These are phyloP conservation scores for Mycetomoellerius zeteki DNA, from an alignment of 1,140 invertebrate species.

Conservation along the genomic window DNA sequence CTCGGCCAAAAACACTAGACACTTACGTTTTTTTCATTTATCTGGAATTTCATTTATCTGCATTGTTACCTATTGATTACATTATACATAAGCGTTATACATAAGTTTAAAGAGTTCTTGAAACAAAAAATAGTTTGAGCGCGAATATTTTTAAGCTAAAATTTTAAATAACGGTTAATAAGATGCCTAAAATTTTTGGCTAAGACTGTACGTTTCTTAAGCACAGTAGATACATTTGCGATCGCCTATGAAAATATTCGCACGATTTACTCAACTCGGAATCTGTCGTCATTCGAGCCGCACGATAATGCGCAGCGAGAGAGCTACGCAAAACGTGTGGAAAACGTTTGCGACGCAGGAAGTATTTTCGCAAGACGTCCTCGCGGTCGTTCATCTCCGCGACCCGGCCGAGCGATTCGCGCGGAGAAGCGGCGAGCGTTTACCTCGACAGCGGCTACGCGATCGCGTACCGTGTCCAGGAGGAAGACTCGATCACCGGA, in stretches of 20 bases:
- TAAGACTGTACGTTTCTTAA: too few species aligned
- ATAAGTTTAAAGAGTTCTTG: too few species aligned
- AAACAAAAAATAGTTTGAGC: too few species aligned
- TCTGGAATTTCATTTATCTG: too few species aligned
- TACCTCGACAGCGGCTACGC: not conserved
- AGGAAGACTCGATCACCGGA: conserved; percentile 74
- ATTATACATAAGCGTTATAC: too few species aligned
- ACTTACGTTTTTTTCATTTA: too few species aligned
- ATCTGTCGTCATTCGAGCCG: not conserved
- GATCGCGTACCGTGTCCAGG: conserved; percentile 71
- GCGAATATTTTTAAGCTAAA: too few species aligned
- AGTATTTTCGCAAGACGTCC: conserved; percentile 15
- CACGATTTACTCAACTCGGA: not conserved
- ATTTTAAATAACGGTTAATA: too few species aligned
- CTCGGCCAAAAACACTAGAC: too few species aligned
- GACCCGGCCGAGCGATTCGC: not conserved
- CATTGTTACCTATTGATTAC: too few species aligned
- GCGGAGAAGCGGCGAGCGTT: conserved; percentile 13
- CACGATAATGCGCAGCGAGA: not conserved
- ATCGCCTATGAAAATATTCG: not conserved
- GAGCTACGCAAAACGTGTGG: not conserved
- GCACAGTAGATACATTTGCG: not conserved
- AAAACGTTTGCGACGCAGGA: not conserved
- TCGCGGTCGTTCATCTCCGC: conserved; percentile 18
- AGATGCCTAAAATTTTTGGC: too few species aligned